Conservation (phyloP, 2,888 invertebrate genomes). For the Pristionchus entomophagus region DNA sequence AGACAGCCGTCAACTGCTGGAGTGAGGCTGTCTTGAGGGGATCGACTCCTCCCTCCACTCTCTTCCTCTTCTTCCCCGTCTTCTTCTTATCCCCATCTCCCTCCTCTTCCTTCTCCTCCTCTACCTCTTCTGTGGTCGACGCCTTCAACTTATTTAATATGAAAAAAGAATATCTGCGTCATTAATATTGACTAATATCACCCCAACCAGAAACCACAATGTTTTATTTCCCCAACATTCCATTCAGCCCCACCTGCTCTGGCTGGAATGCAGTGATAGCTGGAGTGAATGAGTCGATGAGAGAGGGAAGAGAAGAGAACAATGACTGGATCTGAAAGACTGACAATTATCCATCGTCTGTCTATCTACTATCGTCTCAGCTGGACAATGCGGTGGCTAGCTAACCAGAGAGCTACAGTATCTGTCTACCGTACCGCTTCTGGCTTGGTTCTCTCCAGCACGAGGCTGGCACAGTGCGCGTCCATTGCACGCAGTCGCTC, state of each 20-base stretch:
- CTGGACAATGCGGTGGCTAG: too few relatives aligned
- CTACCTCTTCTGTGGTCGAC: background rate
- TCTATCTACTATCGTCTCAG: background rate
- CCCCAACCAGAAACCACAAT: too few relatives aligned
- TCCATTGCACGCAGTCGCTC: background rate
- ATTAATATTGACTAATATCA: too few relatives aligned
- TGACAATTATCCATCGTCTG: background rate
- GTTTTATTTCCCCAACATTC: too few relatives aligned
- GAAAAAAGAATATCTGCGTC: too few relatives aligned
- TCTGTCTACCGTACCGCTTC: constrained; percentile 25
- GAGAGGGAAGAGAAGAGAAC: background rate
- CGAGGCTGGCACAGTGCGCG: background rate
- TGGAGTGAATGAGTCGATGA: constrained; percentile 20
- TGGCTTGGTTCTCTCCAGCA: constrained; percentile 33
- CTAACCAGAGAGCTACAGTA: too few relatives aligned
- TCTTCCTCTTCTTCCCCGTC: background rate
- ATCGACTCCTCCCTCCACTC: background rate
- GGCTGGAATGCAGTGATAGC: background rate
- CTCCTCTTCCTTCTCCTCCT: background rate
- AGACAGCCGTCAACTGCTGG: background rate
- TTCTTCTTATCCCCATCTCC: background rate
- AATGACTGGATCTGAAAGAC: constrained; percentile 1
- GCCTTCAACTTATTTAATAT: too few relatives aligned
- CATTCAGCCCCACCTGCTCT: background rate
- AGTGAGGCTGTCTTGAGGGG: background rate